A percentile compares a stretch with the other conserved stretches of the same genome.
phyloP scores from a whole-genome alignment of 2,888 invertebrate species.

The Cosmorhoe ocellata region DNA sequence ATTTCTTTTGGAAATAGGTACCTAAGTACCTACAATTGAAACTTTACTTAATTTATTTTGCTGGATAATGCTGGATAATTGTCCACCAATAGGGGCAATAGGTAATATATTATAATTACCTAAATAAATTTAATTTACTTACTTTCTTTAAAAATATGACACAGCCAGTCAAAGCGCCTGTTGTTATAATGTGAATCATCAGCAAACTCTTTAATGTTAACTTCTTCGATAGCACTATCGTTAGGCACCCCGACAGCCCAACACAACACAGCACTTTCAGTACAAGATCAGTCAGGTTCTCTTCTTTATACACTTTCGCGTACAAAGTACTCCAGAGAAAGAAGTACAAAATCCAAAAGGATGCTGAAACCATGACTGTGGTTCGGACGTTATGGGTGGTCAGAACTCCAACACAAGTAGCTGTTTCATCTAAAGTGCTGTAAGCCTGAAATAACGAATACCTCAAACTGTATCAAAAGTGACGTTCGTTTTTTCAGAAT shows the following conservation, averaged over 20 bases:
- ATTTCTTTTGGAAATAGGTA: too few species aligned
- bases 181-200: slow-evolving; percentile 49
- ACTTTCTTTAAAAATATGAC: slow-evolving; percentile 44
- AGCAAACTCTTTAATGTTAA: slow-evolving; percentile 52
- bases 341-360: slow-evolving; percentile 58
- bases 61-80: too few species aligned
- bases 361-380: slow-evolving; percentile 40
- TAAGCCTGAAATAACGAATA: too few species aligned
- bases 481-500: neutral
- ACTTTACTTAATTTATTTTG: too few species aligned
- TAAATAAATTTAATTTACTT: slow-evolving; percentile 16
- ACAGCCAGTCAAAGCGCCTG: slow-evolving; percentile 49
- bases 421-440: slow-evolving; percentile 59
- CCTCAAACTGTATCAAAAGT: neutral
- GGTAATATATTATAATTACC: too few species aligned
- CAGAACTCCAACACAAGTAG: slow-evolving; percentile 57
- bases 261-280: slow-evolving; percentile 49
- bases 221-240: slow-evolving; percentile 48
- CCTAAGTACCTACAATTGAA: too few species aligned
- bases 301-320: slow-evolving; percentile 51
- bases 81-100: too few species aligned
- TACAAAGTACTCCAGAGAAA: slow-evolving; percentile 63
- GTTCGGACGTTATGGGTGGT: slow-evolving; percentile 58
- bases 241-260: slow-evolving; percentile 48
- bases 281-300: slow-evolving; percentile 34